Evolutionary conservation across 2,888 invertebrate species (phyloP), one percentile per base, ranked within the genome.

Genomic region (Calameuta idolon): DNA sequence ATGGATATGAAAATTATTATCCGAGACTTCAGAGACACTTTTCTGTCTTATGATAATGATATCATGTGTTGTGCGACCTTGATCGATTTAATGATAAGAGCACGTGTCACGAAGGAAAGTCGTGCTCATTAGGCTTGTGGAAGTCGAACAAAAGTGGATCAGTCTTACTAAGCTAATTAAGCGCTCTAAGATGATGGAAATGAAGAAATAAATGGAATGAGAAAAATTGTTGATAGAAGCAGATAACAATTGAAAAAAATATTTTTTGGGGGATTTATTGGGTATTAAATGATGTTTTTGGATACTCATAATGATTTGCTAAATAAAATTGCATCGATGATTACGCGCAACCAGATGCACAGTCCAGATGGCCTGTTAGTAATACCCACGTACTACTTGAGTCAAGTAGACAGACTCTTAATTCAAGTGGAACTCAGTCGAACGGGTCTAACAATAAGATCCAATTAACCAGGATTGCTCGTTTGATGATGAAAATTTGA

Each of bases 361-460:
- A 2, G 55, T 55, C 71, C 71, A 71, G 71, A 71, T 71, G 71
- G 71, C 71, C 15, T 12, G 55, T 23, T 55, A 23, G 55, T 3
- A 23, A 23, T 55, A 55, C 35, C 35, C 3, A 35, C 23, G 55
- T 55, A 55, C 55, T 55, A 55, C 55, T 55, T 23, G 55, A 55
- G 12, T 71, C 71, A 71, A 71, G 71, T 71, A 34, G 33, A 34
- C 71, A 15, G 33, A 31, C 71, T 71, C 71, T 71, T 34, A 71
- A 71, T 71, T 71, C 71, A 23, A 71, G 71, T 30, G 71, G 31
- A 34, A 71, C 71, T 71, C 71, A 33, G 33, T 31, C 31, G 71
- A 12, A 34, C 71, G 23, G 55, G 9, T 55, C 55, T 55, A 55
- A 30, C 34, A 34, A 71, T 71, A 34, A 71, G 71, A 30, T 34